Base-by-base conservation (phyloP, 37 sponge, comb jelly and placozoan genomes). In the Chondrilla cf. caribensis region DNA sequence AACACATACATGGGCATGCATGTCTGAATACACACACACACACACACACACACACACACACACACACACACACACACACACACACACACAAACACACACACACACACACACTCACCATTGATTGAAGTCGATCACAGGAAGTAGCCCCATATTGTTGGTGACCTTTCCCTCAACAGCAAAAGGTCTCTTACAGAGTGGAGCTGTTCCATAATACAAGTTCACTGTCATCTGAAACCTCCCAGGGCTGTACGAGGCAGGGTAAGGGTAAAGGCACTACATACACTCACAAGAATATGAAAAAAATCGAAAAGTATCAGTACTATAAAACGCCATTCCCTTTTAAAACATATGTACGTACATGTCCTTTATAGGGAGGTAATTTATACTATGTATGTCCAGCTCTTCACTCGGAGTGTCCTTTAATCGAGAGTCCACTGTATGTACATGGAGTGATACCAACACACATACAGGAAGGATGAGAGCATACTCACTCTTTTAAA, bases 11-110 rank as follows among this genome's bases (percentile, higher is more conserved):
- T 3, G 29, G 3, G 29, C 68, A 67, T 33, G 3, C 68, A 67
- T 33, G 29, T 33, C 2, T 3, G 29, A 28, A 67, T 33, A 67
- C 68, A 8, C 68, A 29, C 68, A 47, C 51, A 47, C 51, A 67
- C 68, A 29, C 35, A 67, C 68, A 67, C 35, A 29, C 35, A 29
- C 35, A 67, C 68, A 67, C 68, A 29, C 35, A 67, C 68, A 67
- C 68, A 67, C 68, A 8, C 68, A 67, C 68, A 67, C 68, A 29
- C 35, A 67, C 68, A 67, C 68, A 8, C 68, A 67, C 35, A 67
- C 68, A 4, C 35, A 67, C 68, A 67, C 68, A 67, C 68, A 8
- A 2, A 67, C 68, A 67, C 68, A 67, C 35, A 67, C 68, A 67
- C 68, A 29, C 68, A 8, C 68, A 8, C 68, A 67, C 68, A 67